phyloP scores from a whole-genome alignment of 2,888 invertebrate species.

The Trachelus troglodyta region DNA sequence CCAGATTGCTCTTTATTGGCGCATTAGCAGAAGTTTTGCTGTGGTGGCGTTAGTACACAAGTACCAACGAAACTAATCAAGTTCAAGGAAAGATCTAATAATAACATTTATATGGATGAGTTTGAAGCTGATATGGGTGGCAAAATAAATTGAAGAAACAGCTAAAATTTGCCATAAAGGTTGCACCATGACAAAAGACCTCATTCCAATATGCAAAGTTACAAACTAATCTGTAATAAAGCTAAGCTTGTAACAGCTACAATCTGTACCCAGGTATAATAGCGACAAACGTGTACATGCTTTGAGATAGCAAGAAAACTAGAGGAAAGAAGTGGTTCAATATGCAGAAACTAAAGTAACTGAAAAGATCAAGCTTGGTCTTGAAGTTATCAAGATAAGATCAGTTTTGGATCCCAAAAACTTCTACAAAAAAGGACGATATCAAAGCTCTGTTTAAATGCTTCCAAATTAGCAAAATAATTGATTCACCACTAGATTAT shows the following conservation, averaged over 20 bases:
- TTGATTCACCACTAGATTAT: slow-evolving; percentile 89
- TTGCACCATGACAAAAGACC: slow-evolving; percentile 65
- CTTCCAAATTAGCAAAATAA: slow-evolving; percentile 85
- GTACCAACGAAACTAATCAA: slow-evolving; percentile 4
- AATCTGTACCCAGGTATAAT: slow-evolving; percentile 72
- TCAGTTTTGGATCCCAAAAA: slow-evolving; percentile 91
- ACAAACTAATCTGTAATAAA: slow-evolving; percentile 74
- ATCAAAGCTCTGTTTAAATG: slow-evolving; percentile 89
- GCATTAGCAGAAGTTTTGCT: no score
- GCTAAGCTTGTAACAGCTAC: slow-evolving; percentile 76
- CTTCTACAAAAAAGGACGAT: slow-evolving; percentile 95
- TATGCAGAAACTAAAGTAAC: slow-evolving; percentile 89
- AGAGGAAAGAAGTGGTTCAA: slow-evolving; percentile 92
- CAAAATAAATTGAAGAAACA: slow-evolving; percentile 53
- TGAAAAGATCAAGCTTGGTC: slow-evolving; percentile 86
- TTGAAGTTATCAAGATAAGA: slow-evolving; percentile 92
- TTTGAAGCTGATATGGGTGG: slow-evolving; percentile 63
- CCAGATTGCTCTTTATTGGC: no score
- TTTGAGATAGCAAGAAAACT: slow-evolving; percentile 78
- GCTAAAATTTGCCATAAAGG: slow-evolving; percentile 50
- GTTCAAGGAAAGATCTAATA: slow-evolving; percentile 22
- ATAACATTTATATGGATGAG: slow-evolving; percentile 57
- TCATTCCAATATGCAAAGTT: slow-evolving; percentile 67
- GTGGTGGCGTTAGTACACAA: no score
- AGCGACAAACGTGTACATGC: slow-evolving; percentile 71